Base-by-base conservation (phyloP, 2,113 vertebrate genomes). In the Brachyhypopomus gauderio region DNA sequence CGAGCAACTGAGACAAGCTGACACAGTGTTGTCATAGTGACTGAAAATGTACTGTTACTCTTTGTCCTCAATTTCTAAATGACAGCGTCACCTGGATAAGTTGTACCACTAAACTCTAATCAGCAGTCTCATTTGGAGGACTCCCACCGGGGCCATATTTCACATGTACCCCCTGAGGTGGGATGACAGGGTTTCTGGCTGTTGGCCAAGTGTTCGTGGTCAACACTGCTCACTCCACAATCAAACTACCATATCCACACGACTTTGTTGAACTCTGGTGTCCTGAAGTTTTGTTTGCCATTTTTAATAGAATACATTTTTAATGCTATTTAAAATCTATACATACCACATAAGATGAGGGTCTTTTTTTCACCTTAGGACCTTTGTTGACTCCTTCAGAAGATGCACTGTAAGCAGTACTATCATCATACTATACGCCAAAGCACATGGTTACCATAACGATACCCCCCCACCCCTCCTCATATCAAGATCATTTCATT, bases 401-500 rank as follows among this genome's bases (percentile, higher is more conserved):
- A 52, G 45, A 52, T 52, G 45, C 45, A 52, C 11, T 52, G 12
- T 52, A 52, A 52, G 12, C 45, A 52, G 45, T 3, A 52, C 45
- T 3, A 12, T 14, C 45, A 52, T 11, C 6, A 70, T 8, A 3
- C 20, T n/a, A 41, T 70, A 41, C 66, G 38, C 36, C 34, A 38
- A 41, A 41, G 36, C 79, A 55, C 69, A 41, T 36, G 17, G 58
- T 81, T 70, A 70, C 36, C 75, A 78, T 30, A 41, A 52, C 63
- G n/a, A 41, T 22, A 30, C 8, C n/a, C n/a, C 73, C 38, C 30
- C 52, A 78, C 73, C 25, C 36, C 59, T 30, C 85, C 63, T 81
- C 67, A 85, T 84, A 86, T 84, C 79, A 85, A 80, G 87, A 23
- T 48, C 67, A 71, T 87, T 87, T 73, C 77, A 88, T 89, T 90